These are phyloP conservation scores for Argentina silus DNA, from an alignment of 2,797 vertebrate genomes.

Conservation along the genomic window DNA sequence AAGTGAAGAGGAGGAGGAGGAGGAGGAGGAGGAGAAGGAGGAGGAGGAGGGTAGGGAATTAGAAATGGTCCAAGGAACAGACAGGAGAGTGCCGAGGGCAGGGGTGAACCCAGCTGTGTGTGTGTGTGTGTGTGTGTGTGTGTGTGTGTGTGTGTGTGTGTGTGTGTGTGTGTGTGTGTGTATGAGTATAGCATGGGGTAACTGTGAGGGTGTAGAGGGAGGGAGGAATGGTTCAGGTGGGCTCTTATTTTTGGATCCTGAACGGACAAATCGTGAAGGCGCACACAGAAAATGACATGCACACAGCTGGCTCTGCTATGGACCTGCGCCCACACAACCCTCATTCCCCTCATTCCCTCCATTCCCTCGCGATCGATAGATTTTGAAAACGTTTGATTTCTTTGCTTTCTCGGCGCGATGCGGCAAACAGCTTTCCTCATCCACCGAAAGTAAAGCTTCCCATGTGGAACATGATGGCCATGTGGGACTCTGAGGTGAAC, in stretches of 20 bases:
- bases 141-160: not conserved
- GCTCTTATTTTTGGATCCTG: not conserved
- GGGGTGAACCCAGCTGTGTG: not conserved
- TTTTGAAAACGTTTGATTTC: conserved; percentile 6
- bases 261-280: not conserved
- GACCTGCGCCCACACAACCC: not conserved
- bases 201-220: no score
- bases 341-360: no score
- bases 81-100: not conserved
- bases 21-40: not conserved
- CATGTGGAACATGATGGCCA: not conserved
- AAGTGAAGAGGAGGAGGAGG: not conserved
- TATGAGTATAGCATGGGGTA: not conserved
- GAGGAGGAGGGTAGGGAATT: not conserved
- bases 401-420: conserved; percentile 15
- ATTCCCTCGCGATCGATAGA: conserved; percentile 18
- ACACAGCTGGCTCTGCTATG: conserved; percentile 34
- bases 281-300: not conserved
- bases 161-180: conserved; percentile 4
- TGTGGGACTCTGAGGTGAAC: not conserved
- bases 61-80: not conserved
- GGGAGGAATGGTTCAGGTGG: not conserved
- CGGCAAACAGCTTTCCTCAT: conserved; percentile 1
- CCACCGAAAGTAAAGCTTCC: not conserved
- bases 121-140: not conserved